phyloP scores from a whole-genome alignment of 2,113 vertebrate species.

The Anthoscopus minutus region DNA sequence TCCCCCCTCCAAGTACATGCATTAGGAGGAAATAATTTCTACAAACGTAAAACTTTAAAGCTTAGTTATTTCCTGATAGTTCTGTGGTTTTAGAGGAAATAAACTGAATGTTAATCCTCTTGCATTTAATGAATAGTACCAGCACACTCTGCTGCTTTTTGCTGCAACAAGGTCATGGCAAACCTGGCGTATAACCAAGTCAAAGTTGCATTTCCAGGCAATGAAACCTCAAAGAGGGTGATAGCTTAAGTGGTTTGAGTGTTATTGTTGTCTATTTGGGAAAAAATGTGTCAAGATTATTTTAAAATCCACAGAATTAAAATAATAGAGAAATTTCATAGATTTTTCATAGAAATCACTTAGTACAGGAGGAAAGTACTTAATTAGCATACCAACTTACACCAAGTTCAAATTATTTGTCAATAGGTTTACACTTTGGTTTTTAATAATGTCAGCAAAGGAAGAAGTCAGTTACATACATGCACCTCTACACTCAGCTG shows the following conservation, averaged over 20 bases:
- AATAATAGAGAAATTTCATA: background rate
- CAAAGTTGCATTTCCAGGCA: background rate
- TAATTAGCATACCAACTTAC: background rate
- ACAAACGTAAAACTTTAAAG: slow-evolving; percentile 48
- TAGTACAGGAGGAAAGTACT: background rate
- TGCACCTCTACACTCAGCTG: background rate
- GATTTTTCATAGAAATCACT: background rate
- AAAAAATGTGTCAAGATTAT: background rate
- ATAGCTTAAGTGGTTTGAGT: background rate
- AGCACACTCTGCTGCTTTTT: background rate
- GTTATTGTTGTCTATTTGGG: background rate
- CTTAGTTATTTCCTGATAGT: slow-evolving; percentile 59
- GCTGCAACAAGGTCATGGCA: background rate
- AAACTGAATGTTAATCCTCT: slow-evolving; percentile 57
- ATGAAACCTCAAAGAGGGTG: background rate
- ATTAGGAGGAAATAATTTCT: slow-evolving; percentile 49
- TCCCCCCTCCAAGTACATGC: background rate
- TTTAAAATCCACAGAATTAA: background rate
- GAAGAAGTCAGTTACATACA: background rate
- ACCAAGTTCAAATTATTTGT: background rate
- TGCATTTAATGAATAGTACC: slow-evolving; percentile 2
- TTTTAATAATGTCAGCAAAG: background rate
- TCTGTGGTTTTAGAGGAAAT: slow-evolving; percentile 51
- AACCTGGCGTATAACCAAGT: background rate
- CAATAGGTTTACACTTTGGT: background rate